phyloP scores from a whole-genome alignment of 2,797 vertebrate species.

The Crenichthys baileyi region DNA sequence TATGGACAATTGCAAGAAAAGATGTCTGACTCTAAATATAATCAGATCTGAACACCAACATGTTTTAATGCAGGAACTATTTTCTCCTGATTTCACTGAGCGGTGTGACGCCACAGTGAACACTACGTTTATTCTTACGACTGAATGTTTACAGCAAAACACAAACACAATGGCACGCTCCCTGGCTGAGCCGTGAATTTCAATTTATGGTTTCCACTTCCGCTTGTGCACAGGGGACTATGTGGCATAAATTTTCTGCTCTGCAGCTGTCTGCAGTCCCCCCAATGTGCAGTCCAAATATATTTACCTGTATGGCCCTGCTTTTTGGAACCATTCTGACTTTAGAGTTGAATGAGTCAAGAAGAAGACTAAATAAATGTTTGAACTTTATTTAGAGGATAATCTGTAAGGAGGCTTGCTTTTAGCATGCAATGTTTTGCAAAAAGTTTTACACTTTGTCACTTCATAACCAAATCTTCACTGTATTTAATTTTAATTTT shows the following conservation, averaged over 20 bases:
- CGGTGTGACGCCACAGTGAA: not conserved
- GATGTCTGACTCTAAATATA: not conserved
- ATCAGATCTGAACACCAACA: not conserved
- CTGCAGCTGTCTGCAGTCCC: not conserved
- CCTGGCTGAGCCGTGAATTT: slow-evolving; percentile 5
- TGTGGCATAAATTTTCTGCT: slow-evolving; percentile 1
- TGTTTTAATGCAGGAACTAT: not conserved
- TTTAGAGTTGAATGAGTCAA: not conserved
- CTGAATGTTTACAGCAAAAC: not conserved
- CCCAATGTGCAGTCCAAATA: not conserved
- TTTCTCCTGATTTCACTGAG: not conserved
- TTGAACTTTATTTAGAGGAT: not conserved
- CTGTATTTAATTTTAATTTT: not conserved
- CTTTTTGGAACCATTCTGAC: not conserved
- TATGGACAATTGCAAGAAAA: not conserved
- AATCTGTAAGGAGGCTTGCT: not conserved
- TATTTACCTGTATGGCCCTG: not conserved
- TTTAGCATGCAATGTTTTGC: not conserved
- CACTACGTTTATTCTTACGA: not conserved
- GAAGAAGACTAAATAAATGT: too few relatives aligned
- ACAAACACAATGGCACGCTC: not conserved
- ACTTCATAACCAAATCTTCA: not conserved
- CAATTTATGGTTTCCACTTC: slow-evolving; percentile 11
- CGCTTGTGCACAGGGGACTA: not conserved
- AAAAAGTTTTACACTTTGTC: not conserved